These are phyloP conservation scores for Pelobates fuscus DNA, from an alignment of 2,113 vertebrate genomes.

Conservation along the genomic window DNA sequence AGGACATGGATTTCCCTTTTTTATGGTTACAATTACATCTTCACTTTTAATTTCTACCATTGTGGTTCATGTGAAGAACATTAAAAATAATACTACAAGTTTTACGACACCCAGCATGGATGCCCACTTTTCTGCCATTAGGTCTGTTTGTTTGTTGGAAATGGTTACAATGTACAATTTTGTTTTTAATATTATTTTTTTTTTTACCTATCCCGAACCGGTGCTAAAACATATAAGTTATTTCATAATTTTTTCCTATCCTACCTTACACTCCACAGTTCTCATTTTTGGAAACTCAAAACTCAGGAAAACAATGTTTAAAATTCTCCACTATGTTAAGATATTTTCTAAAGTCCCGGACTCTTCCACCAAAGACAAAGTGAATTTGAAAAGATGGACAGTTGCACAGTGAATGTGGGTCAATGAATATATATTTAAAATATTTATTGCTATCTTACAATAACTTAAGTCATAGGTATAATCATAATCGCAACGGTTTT, in stretches of 20 bases:
- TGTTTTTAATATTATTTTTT: background rate
- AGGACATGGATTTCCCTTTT: constrained; percentile 3
- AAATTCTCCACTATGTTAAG: too few species aligned
- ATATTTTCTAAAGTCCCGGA: background rate
- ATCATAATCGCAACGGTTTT: too few species aligned
- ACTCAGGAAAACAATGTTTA: background rate
- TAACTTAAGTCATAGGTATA: too few species aligned
- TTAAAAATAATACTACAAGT: background rate
- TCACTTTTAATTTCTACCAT: background rate
- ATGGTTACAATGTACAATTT: background rate
- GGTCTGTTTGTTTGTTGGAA: background rate
- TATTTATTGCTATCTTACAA: too few species aligned
- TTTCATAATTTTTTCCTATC: background rate
- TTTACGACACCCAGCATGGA: background rate
- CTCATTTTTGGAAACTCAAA: constrained; percentile 13
- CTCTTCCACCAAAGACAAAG: too few species aligned
- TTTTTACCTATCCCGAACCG: background rate
- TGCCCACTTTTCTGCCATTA: background rate
- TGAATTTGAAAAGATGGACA: background rate
- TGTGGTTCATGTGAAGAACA: background rate
- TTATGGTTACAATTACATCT: background rate
- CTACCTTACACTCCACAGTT: background rate
- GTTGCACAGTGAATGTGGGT: too few species aligned
- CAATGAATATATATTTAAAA: too few species aligned
- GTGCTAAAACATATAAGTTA: background rate